Evolutionary conservation across 2,888 invertebrate genomes (phyloP).

Genomic region (Eupithecia subumbrata): DNA sequence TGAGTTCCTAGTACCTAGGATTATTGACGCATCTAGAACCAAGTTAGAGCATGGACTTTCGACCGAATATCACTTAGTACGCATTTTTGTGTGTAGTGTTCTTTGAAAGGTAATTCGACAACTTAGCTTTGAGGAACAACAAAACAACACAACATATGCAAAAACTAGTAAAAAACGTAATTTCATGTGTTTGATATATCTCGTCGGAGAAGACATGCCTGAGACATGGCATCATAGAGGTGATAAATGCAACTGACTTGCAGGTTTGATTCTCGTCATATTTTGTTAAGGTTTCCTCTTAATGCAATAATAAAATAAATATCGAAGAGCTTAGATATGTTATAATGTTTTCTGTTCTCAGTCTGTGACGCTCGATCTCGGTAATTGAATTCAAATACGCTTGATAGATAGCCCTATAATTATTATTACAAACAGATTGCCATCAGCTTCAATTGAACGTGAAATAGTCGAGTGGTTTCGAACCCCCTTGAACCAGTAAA

Average conservation of each 20-base stretch:
- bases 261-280: background rate
- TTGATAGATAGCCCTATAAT: conserved; percentile 24
- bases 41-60: background rate
- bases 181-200: background rate
- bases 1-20: conserved; percentile 23
- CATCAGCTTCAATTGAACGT: conserved; percentile 29
- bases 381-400: conserved; percentile 8
- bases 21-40: conserved; percentile 20
- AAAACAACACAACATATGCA: too few relatives aligned
- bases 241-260: background rate
- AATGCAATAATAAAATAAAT: background rate
- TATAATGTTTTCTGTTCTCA: background rate
- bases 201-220: background rate
- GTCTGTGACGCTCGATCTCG: background rate
- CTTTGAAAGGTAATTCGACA: background rate
- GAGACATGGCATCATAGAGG: background rate
- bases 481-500: conserved; percentile 19
- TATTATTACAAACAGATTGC: conserved; percentile 24
- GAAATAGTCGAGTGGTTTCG: conserved; percentile 21
- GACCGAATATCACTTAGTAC: background rate
- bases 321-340: background rate
- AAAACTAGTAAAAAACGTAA: background rate
- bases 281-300: background rate
- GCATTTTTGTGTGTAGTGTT: background rate
- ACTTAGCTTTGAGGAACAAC: too few relatives aligned